Evolutionary conservation across 1,140 invertebrate species (phyloP), one percentile per base, ranked within the genome.

Genomic region (Hypsibius dujardini): DNA sequence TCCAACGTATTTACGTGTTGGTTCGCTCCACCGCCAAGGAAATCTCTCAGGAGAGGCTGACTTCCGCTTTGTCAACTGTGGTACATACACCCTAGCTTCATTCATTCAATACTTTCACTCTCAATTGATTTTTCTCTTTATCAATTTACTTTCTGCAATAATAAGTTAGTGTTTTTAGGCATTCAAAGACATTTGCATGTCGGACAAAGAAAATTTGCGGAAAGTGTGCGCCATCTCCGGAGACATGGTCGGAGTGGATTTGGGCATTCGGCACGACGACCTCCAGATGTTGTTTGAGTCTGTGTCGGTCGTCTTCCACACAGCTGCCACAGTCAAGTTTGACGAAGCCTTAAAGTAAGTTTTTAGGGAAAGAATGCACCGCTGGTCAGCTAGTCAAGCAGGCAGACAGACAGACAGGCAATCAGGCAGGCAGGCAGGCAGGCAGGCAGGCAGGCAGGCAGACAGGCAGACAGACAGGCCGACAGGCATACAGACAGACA

Each of bases 321-420:
- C 78, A 2, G 80, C 80, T 2, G 80, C 80, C 7, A 81, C 80
- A 45, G 79, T 81, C 69, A 77, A 77, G 69, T 81, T 81, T 76
- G 79, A 80, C 74, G 80, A 81, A 74, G 77, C 77, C 59, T 74
- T 81, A 7, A 77, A 77, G 76, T 79, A 75, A 71, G 71, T 56
- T 56, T 56, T 7, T 56, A 56, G n/a, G 50, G 7, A 56, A n/a
- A 56, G 7, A 56, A 7, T 12, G 50, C 50, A 12, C n/a, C n/a
- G 50, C n/a, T 7, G 7, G 50, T 56, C 50, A 28, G 28, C 28
- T 28, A 28, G 28, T 28, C 28, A 28, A 28, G 28, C 28, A 28
- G 28, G 28, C 28, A 28, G 28, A 28, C 28, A 28, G 28, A 28
- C 28, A 28, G 28, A 28, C 28, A 28, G 28, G 28, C 28, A 28